A percentile compares a stretch with the other conserved stretches of the same genome.
phyloP scores from a whole-genome alignment of 2,113 vertebrate genomes.

The Plestiodon gilberti region DNA sequence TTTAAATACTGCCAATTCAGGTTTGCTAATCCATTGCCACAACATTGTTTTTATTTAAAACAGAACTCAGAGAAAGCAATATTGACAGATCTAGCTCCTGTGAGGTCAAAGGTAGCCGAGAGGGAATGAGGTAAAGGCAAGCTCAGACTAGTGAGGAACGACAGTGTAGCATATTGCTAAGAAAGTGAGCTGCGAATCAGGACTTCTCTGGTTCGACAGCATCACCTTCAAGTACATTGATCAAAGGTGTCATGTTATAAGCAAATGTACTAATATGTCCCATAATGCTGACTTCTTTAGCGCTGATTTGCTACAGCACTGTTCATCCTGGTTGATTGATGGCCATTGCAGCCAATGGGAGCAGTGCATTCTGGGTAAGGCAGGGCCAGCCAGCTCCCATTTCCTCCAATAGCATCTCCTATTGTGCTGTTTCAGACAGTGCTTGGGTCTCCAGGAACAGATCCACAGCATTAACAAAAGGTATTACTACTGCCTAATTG shows the following conservation, averaged over 20 bases:
- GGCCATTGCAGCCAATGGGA: no score
- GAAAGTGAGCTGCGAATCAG: no score
- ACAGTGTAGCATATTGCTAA: neutral
- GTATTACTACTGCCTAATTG: neutral
- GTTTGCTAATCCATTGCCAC: neutral
- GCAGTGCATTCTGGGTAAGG: no score
- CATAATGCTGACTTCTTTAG: no score
- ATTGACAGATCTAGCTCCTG: neutral
- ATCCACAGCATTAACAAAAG: neutral
- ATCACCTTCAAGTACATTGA: neutral
- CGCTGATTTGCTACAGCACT: no score
- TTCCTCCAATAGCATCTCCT: no score
- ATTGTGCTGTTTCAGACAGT: no score
- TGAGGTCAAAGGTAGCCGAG: neutral
- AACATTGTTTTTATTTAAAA: neutral
- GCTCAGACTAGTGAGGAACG: neutral
- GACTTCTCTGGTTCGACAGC: no score
- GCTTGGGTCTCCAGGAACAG: no score
- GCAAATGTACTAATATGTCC: no score
- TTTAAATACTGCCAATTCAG: neutral
- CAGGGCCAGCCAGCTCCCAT: no score
- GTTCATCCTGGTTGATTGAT: no score
- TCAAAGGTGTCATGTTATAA: neutral
- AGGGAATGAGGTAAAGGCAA: neutral
- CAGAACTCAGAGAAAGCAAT: neutral